A percentile compares a stretch with the other conserved stretches of the same genome.
These are phyloP conservation scores for Drosophila neonasuta DNA, from an alignment of 2,888 invertebrate species.

Conservation along the genomic window DNA sequence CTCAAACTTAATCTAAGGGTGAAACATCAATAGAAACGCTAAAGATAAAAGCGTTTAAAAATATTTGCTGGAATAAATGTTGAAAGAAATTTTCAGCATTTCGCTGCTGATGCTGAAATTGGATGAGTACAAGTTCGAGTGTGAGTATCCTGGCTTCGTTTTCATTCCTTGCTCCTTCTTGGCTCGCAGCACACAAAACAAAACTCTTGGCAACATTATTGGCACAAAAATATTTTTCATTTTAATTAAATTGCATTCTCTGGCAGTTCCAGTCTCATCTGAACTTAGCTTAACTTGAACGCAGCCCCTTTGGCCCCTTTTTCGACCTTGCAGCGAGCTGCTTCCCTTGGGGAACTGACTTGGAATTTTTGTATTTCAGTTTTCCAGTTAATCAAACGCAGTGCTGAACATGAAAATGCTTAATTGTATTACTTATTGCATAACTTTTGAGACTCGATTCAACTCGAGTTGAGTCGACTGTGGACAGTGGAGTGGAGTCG, in stretches of 20 bases:
- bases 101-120: slow-evolving; percentile 3
- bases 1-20: not conserved
- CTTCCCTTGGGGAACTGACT: slow-evolving; percentile 21
- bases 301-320: not conserved
- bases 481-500: not conserved
- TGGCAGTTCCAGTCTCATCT: slow-evolving; percentile 18
- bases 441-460: slow-evolving; percentile 44
- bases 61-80: slow-evolving; percentile 23
- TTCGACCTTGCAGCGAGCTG: slow-evolving; percentile 1
- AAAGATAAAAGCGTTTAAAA: slow-evolving; percentile 7
- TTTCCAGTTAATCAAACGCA: slow-evolving; percentile 69
- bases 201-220: slow-evolving; percentile 44
- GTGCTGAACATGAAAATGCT: slow-evolving; percentile 68
- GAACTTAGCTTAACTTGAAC: slow-evolving; percentile 8
- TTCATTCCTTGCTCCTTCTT: not conserved
- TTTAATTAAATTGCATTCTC: slow-evolving; percentile 76
- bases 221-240: slow-evolving; percentile 59
- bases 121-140: slow-evolving; percentile 3
- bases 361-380: slow-evolving; percentile 49
- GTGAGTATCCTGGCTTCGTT: slow-evolving; percentile 3
- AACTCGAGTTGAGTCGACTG: not conserved
- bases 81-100: slow-evolving; percentile 20
- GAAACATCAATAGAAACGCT: not conserved
- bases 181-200: slow-evolving; percentile 5
- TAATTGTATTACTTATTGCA: slow-evolving; percentile 70